Evolutionary conservation across 2,113 vertebrate species (phyloP), one percentile per base, ranked within the genome.

Genomic region (Halcyon senegalensis): DNA sequence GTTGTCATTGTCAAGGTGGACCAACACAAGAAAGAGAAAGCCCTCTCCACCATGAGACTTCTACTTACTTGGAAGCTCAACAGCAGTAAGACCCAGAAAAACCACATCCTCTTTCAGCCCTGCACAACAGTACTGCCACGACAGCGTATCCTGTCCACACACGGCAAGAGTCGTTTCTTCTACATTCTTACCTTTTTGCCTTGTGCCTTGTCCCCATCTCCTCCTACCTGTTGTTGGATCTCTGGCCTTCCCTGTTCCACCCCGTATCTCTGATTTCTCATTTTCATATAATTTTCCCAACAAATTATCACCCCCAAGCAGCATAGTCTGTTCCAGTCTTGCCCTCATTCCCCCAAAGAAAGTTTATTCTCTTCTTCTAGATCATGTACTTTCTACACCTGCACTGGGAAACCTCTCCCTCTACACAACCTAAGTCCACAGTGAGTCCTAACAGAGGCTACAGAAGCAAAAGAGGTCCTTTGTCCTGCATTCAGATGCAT

Each of bases 91-190:
- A 82, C 17, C 4, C 30, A 55, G 51, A 53, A 75, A 92, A 63
- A 78, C 7, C 16, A 41, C 0, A 2, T 50, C n/a, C 20, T 74
- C 27, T 82, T 90, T 46, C 56, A 91, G 28, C 74, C 5, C 25
- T 16, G 35, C 33, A 74, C 2, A 3, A 72, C 11, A 73, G 33
- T 44, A 60, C 30, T 74, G 50, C 55, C 4, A 3, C 8, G 11
- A 10, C 50, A 66, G 58, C 2, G 6, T 10, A 25, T 77, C n/a
- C 50, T 55, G 8, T 48, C 60, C 18, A 41, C 5, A 63, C 2
- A 28, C 0, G 0, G 33, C 31, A 81, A 74, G n/a, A 1, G 0
- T 13, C 35, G 73, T 9, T 69, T 9, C 48, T 80, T n/a, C 64
- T 15, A 23, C 4, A 37, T 25, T 30, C 43, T 41, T 41, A 44